A percentile compares a stretch with the other conserved stretches of the same genome.
Evolutionary conservation across 2,888 invertebrate genomes (phyloP).

Genomic region (Pherbina coryleti): DNA sequence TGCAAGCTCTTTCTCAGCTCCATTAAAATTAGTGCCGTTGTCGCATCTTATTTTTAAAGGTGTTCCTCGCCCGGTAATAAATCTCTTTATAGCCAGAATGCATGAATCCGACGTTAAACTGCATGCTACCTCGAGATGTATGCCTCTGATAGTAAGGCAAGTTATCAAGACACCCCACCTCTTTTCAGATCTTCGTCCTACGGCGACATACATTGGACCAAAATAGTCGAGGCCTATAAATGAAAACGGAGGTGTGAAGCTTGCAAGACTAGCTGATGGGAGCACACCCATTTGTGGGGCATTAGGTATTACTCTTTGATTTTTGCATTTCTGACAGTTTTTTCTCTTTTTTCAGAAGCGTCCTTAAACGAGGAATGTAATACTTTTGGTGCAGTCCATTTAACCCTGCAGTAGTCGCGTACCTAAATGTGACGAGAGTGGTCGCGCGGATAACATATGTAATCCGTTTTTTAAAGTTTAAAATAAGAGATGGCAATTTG

Average conservation of each 20-base stretch:
- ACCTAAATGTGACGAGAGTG: too few species aligned
- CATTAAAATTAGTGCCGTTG: too few species aligned
- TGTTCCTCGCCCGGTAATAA: background rate
- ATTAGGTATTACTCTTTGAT: slow-evolving; percentile 22
- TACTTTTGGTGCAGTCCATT: slow-evolving; percentile 28
- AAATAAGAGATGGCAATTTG: too few species aligned
- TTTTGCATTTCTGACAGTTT: slow-evolving; percentile 38
- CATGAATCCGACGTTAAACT: slow-evolving; percentile 37
- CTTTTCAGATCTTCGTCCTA: slow-evolving; percentile 39
- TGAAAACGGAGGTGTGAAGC: slow-evolving; percentile 39
- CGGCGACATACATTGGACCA: too few species aligned
- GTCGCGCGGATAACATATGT: too few species aligned
- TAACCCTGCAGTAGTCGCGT: too few species aligned
- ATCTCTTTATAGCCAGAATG: slow-evolving; percentile 21
- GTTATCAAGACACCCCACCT: slow-evolving; percentile 43
- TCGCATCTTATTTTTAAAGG: too few species aligned
- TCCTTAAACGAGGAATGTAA: slow-evolving; percentile 39
- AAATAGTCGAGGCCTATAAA: slow-evolving; percentile 46
- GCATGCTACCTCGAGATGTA: slow-evolving; percentile 43
- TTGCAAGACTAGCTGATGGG: slow-evolving; percentile 22
- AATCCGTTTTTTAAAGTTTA: too few species aligned
- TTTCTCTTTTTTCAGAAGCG: slow-evolving; percentile 18
- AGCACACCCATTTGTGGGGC: slow-evolving; percentile 44
- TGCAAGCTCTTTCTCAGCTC: too few species aligned
- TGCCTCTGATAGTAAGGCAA: slow-evolving; percentile 43